Conservation (phyloP, 2,888 invertebrate genomes). For the Dynastes grantii region DNA sequence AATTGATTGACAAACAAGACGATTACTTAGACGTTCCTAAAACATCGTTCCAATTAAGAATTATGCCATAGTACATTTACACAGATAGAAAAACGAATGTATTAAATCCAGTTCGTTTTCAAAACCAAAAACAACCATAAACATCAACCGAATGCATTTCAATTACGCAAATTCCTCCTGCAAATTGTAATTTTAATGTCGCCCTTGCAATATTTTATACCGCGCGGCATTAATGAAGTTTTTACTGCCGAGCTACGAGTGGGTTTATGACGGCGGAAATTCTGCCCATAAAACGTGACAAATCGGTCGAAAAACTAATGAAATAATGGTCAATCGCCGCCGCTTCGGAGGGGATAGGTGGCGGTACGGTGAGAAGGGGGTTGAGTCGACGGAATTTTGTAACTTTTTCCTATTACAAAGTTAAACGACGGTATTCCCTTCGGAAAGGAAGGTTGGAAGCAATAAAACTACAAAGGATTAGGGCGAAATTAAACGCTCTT, state of each 20-base stretch:
- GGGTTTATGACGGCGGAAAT: neutral
- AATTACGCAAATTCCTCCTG: constrained; percentile 2
- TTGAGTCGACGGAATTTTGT: neutral
- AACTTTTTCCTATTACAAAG: constrained; percentile 28
- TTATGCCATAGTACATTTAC: too few species aligned
- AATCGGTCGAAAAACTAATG: constrained; percentile 27
- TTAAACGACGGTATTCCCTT: neutral
- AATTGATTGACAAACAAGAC: too few species aligned
- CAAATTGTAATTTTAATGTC: neutral
- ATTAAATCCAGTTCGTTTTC: too few species aligned
- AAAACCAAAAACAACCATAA: too few species aligned
- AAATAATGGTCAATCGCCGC: constrained; percentile 20
- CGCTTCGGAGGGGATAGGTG: neutral
- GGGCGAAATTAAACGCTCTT: constrained; percentile 13
- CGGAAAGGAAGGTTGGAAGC: neutral
- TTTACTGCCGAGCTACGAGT: constrained; percentile 7
- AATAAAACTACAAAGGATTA: constrained; percentile 31
- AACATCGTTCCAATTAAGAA: too few species aligned
- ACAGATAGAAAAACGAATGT: too few species aligned
- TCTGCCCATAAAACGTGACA: constrained; percentile 2
- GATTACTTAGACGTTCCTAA: too few species aligned
- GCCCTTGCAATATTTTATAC: constrained; percentile 5
- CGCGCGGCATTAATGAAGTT: constrained; percentile 7
- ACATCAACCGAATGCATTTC: too few species aligned
- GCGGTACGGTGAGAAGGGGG: neutral